Conservation (phyloP, 2,797 vertebrate genomes). For the Scolopax bukidnonensis region DNA sequence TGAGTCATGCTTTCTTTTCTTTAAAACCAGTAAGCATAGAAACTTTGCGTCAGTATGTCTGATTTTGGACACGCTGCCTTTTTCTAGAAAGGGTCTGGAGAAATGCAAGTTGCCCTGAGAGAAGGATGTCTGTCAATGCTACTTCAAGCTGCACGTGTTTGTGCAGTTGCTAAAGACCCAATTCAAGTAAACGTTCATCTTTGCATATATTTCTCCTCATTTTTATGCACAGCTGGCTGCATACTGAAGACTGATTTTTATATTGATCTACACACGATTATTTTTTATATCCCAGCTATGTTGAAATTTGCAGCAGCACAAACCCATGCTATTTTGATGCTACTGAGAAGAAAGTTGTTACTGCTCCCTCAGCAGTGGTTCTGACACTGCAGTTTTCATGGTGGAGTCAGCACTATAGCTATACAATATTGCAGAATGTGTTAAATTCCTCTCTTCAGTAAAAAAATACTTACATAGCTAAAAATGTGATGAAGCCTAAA, state of each 20-base stretch:
- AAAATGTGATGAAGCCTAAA: constrained; percentile 33
- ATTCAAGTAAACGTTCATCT: constrained; percentile 19
- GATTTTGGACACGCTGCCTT: background rate
- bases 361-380: background rate
- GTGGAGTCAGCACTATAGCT: background rate
- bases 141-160: background rate
- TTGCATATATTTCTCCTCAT: constrained; percentile 11
- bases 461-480: background rate
- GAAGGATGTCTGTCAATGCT: background rate
- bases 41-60: background rate
- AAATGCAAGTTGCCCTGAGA: background rate
- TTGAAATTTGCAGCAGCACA: constrained; percentile 13
- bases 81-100: background rate
- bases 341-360: constrained; percentile 8
- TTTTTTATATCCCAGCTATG: constrained; percentile 40
- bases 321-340: constrained; percentile 17
- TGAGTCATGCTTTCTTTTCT: background rate
- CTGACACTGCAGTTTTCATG: constrained; percentile 38
- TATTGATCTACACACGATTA: constrained; percentile 36
- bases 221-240: constrained; percentile 44
- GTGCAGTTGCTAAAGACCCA: background rate
- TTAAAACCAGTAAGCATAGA: background rate
- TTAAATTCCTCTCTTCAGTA: constrained; percentile 27
- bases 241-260: constrained; percentile 1
- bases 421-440: background rate